Base-by-base conservation (phyloP, 2,888 invertebrate genomes). In the Dasypolia templi region DNA sequence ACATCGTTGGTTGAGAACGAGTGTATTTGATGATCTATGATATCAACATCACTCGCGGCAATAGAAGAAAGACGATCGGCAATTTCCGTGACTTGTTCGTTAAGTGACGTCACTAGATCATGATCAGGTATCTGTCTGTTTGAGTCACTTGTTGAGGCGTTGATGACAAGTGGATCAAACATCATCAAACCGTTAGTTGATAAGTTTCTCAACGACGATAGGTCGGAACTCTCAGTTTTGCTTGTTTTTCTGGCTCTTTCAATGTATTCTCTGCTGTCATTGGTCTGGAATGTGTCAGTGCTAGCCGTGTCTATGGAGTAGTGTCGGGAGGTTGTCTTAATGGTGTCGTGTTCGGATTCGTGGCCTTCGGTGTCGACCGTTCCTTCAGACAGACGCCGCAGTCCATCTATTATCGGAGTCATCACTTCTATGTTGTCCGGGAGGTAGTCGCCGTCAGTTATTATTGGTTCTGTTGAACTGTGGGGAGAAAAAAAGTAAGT, bases 361-460 rank as follows among this genome's bases (percentile, higher is more conserved):
- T 87, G 84, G 19, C 91, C 89, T 26, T 89, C 90, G 0, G 88
- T 90, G 26, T 91, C 91, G 11, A 92, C 92, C 0, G 84, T 70
- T 26, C 89, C 87, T 56, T 93, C 92, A 39, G 89, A 91, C 39
- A 96, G 91, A 0, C 95, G 92, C 51, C 93, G 88, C 14, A 96
- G 88, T 0, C 96, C 96, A 78, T 96, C 96, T 26, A 96, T 90
- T 32, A 96, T 95, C 0, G 96, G 96, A 0, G 95, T 95, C 93
- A 96, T 95, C 2, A 96, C 95, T 85, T 96, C 96, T 19, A 96
- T 95, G 72, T 95, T 95, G 86, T 96, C 96, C 0, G 96, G 96
- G 0, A 96, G 91, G 74, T 96, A 96, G 81, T 96, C 96, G 11
- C 89, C 92, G 29, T 96, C 96, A 0, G 93, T 92, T 90, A 96